Evolutionary conservation across 2,113 vertebrate species (phyloP).

Genomic region (Semnornis frantzii): DNA sequence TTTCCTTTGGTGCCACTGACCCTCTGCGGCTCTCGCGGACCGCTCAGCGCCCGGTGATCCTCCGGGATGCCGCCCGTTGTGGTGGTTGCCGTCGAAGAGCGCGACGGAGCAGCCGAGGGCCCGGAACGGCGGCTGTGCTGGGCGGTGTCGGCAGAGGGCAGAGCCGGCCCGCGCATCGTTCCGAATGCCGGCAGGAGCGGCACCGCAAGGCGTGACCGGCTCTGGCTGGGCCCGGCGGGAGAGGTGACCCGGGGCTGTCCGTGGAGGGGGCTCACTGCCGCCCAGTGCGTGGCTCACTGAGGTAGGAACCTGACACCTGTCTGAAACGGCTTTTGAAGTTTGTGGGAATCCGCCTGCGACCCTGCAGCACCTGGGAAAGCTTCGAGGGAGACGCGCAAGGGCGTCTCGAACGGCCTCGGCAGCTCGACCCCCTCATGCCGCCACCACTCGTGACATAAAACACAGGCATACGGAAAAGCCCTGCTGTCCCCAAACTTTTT

Average conservation of each 20-base stretch:
- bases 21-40: not conserved
- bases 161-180: not conserved
- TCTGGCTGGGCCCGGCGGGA: not conserved
- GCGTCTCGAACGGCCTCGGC: not conserved
- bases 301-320: not conserved
- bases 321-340: not conserved
- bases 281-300: not conserved
- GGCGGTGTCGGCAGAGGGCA: slow-evolving; percentile 35
- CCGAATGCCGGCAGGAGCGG: not conserved
- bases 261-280: not conserved
- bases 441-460: not conserved
- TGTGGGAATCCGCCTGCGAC: not conserved
- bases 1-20: not conserved
- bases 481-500: not conserved
- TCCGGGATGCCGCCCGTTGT: not conserved
- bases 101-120: not conserved
- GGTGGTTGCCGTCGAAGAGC: not conserved
- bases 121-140: not conserved
- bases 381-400: not conserved
- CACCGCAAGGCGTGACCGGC: not conserved
- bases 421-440: not conserved
- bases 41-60: not conserved
- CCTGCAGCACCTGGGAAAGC: not conserved
- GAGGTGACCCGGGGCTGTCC: not conserved
- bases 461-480: not conserved